Evolutionary conservation across 2,797 vertebrate species (phyloP).

Genomic region (Discoglossus pictus): DNA sequence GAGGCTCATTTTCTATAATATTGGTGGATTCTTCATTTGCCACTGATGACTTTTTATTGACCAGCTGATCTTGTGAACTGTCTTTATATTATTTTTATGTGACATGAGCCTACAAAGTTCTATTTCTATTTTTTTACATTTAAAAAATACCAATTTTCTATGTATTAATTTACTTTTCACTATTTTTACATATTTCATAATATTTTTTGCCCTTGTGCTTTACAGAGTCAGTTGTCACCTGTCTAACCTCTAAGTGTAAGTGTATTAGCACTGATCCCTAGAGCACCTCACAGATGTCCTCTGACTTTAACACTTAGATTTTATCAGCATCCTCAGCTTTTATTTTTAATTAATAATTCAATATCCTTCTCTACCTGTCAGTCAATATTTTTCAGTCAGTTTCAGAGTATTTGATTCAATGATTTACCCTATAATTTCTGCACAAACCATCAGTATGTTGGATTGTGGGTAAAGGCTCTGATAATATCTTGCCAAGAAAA

Average conservation of each 20-base stretch:
- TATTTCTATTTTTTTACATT: too few relatives aligned
- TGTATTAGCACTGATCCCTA: constrained; percentile 36
- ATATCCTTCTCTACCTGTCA: constrained; percentile 25
- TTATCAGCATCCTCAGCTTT: constrained; percentile 41
- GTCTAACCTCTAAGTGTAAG: constrained; percentile 38
- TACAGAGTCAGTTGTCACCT: constrained; percentile 7
- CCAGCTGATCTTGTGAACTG: too few relatives aligned
- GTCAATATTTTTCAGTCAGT: constrained; percentile 43
- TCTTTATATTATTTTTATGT: too few relatives aligned
- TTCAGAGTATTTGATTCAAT: constrained; percentile 31
- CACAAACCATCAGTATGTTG: constrained; percentile 7
- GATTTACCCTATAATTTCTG: constrained; percentile 20
- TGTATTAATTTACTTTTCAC: too few relatives aligned
- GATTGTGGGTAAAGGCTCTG: too few relatives aligned
- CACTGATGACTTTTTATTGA: too few relatives aligned
- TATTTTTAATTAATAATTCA: constrained; percentile 49
- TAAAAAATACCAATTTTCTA: too few relatives aligned
- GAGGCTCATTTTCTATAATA: too few relatives aligned
- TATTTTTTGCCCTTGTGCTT: constrained; percentile 31
- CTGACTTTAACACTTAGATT: constrained; percentile 39
- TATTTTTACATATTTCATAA: too few relatives aligned
- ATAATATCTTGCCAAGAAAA: too few relatives aligned
- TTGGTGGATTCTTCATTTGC: too few relatives aligned
- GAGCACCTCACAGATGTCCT: constrained; percentile 29
- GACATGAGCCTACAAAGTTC: too few relatives aligned